These are phyloP conservation scores for Daktulosphaira vitifoliae DNA, from an alignment of 1,140 invertebrate genomes.

Conservation along the genomic window DNA sequence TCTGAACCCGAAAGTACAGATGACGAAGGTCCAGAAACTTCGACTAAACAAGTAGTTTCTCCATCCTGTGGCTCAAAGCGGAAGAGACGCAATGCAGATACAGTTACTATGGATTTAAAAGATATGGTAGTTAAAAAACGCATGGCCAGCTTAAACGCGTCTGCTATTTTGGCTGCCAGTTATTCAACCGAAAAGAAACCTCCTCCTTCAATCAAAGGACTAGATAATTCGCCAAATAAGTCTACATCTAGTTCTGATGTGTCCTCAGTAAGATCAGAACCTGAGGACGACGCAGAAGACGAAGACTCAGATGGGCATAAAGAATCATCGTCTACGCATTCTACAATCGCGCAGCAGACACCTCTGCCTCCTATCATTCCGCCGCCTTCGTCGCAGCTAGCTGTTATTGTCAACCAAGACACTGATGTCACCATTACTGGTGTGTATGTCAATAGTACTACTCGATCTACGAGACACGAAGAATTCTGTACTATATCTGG, in stretches of 20 bases:
- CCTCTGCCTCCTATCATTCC: constrained; percentile 16
- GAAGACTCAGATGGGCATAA: constrained; percentile 45
- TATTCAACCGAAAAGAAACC: constrained; percentile 66
- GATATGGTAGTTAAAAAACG: constrained; percentile 80
- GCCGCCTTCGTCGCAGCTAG: constrained; percentile 30
- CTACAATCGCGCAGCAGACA: constrained; percentile 7
- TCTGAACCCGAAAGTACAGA: constrained; percentile 1
- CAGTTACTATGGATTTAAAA: constrained; percentile 72
- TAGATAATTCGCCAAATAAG: constrained; percentile 17
- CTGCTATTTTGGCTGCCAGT: constrained; percentile 81
- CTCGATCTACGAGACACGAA: constrained; percentile 63
- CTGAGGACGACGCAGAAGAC: constrained; percentile 42
- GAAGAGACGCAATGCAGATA: constrained; percentile 49
- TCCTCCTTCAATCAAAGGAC: constrained; percentile 41
- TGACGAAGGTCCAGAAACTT: neutral
- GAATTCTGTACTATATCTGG: constrained; percentile 71
- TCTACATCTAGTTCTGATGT: constrained; percentile 23
- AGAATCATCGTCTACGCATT: constrained; percentile 36
- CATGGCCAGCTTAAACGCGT: constrained; percentile 87
- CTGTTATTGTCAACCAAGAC: constrained; percentile 49
- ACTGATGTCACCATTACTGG: constrained; percentile 78
- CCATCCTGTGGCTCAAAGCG: constrained; percentile 34
- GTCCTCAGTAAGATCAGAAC: constrained; percentile 31
- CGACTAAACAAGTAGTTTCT: neutral
- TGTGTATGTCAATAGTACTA: constrained; percentile 65